Conservation (phyloP, 2,113 vertebrate genomes). For the Saguinus midas region DNA sequence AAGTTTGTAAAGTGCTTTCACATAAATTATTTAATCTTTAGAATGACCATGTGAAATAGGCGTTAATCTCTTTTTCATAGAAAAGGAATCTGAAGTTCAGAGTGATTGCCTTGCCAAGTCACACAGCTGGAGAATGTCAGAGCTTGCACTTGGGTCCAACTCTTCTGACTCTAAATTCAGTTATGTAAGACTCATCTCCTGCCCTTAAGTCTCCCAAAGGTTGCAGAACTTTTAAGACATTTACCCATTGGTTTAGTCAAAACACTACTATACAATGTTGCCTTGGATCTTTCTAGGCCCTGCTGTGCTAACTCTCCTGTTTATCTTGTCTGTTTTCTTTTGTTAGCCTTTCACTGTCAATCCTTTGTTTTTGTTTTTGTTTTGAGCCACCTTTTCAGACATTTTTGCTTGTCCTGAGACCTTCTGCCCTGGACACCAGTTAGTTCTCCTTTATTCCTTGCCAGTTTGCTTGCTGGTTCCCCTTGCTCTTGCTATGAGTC, state of each 20-base stretch:
- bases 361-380: neutral
- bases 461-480: neutral
- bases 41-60: constrained; percentile 26
- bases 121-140: constrained; percentile 36
- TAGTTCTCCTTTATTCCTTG: neutral
- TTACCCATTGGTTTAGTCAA: neutral
- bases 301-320: neutral
- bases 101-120: constrained; percentile 31
- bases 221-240: neutral
- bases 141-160: neutral
- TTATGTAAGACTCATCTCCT: neutral
- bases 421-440: neutral
- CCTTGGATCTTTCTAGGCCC: neutral
- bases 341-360: neutral
- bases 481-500: neutral
- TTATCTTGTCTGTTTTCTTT: neutral
- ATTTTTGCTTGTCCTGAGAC: neutral
- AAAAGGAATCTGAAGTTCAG: constrained; percentile 45
- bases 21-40: constrained; percentile 36
- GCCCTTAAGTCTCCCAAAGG: neutral
- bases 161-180: constrained; percentile 31
- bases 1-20: constrained; percentile 48
- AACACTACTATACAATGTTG: neutral
- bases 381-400: neutral
- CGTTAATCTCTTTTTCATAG: constrained; percentile 7